These are phyloP conservation scores for Sphenopsis melanotis DNA, from an alignment of 2,797 vertebrate genomes.

Conservation along the genomic window DNA sequence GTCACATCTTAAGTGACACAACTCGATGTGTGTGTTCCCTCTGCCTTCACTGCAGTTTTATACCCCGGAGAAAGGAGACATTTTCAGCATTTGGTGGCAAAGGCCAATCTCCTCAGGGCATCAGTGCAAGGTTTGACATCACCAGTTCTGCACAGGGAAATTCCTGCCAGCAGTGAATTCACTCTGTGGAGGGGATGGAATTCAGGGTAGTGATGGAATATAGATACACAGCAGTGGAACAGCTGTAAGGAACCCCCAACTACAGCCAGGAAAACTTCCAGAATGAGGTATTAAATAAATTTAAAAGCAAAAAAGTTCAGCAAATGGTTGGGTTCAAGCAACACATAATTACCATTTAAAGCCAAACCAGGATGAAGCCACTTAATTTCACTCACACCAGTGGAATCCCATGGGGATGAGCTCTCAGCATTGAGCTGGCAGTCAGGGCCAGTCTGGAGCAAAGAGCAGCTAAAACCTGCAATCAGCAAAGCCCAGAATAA, in stretches of 20 bases:
- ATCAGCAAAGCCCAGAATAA: not conserved
- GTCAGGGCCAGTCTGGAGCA: not conserved
- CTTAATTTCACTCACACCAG: not conserved
- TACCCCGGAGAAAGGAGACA: not conserved
- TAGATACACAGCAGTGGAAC: accelerated
- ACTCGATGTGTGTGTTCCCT: not conserved
- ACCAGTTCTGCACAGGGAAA: not conserved
- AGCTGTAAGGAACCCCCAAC: not conserved
- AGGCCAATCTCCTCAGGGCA: not conserved
- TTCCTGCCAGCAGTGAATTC: not conserved
- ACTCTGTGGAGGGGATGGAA: not conserved
- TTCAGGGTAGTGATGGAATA: not conserved
- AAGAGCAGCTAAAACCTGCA: not conserved
- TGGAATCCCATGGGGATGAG: not conserved
- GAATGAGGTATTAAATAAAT: not conserved
- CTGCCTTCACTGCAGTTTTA: not conserved
- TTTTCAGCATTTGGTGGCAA: not conserved
- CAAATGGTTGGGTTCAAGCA: not conserved
- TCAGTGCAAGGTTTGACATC: not conserved
- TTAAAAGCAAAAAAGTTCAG: not conserved
- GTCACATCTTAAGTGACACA: not conserved
- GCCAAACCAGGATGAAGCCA: not conserved
- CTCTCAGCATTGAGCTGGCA: not conserved
- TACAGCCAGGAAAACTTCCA: not conserved
- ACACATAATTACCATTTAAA: not conserved